Conservation (phyloP, 1,140 invertebrate species). For the Microplitis demolitor region DNA sequence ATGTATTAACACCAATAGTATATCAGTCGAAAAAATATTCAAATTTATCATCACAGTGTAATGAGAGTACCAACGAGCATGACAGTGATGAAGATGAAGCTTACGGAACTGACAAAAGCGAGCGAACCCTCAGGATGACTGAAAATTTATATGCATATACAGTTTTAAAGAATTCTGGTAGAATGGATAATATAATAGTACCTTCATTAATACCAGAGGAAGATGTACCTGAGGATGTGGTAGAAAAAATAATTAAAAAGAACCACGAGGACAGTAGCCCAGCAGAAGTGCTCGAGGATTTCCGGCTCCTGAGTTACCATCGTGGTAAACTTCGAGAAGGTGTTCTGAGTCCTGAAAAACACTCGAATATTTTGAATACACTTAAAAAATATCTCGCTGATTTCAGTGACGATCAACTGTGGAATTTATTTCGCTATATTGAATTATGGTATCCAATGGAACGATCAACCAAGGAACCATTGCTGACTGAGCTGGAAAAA, state of each 20-base stretch:
- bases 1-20: background rate
- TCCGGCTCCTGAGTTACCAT: conserved; percentile 33
- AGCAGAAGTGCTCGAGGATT: conserved; percentile 24
- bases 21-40: background rate
- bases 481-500: conserved; percentile 52
- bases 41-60: background rate
- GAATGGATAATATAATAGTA: conserved; percentile 10
- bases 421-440: conserved; percentile 32
- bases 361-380: conserved; percentile 47
- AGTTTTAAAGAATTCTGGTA: conserved; percentile 19
- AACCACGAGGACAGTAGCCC: conserved; percentile 19
- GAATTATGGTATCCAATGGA: conserved; percentile 11
- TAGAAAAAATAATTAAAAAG: conserved; percentile 16
- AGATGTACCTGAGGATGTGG: conserved; percentile 8
- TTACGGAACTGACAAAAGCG: background rate
- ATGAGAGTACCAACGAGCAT: background rate
- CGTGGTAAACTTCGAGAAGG: background rate
- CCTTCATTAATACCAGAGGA: background rate
- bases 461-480: background rate
- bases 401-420: conserved; percentile 20
- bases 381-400: conserved; percentile 45
- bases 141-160: conserved; percentile 18
- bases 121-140: background rate
- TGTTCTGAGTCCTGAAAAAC: background rate
- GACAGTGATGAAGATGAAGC: background rate